Evolutionary conservation across 2,113 vertebrate genomes (phyloP), one percentile per base, ranked within the genome.

Genomic region (Nyctereutes procyonoides): DNA sequence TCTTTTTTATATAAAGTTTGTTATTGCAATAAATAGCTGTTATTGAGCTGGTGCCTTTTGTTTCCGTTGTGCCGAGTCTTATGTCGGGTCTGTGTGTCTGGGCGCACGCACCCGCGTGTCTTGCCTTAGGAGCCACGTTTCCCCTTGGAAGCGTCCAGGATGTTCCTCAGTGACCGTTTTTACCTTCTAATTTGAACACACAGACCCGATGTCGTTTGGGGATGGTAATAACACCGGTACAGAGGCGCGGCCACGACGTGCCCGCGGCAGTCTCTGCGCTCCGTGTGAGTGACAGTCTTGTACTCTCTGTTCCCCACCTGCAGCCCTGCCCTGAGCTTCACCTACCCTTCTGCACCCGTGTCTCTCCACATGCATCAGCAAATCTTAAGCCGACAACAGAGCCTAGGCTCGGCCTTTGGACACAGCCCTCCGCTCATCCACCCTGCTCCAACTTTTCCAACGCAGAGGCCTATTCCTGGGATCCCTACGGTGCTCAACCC

Each of bases 381-480:
- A 98, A 99, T 99, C 96, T 98, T 99, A 92, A 99, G 99, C 96
- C 99, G 99, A 12, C 99, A 99, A 48, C 99, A 99, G 84, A 99
- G 99, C 92, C 97, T 99, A 96, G 99, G 99, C 92, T 99, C 99
- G 0, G 99, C 99, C 58, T 99, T 99, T 48, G 99, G 99, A 98
- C 99, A 99, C 98, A 99, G 99, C 92, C 99, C 99, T 71, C 99
- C 99, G 0, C 99, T 99, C 97, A 99, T 99, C 98, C 99, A 99
- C 98, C 99, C 99, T 17, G 99, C 99, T 90, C 99, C 99, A 83
- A 99, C 99, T 55, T 99, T 99, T 95, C 99, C 99, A 98, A 99
- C 99, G 92, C 99, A 99, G 99, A 99, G 99, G 96, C 99, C 99
- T 82, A 99, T 99, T 63, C 99, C 99, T 0, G 99, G 99, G 96